Evolutionary conservation across 2,797 vertebrate genomes (phyloP), one percentile per base, ranked within the genome.

Genomic region (Neosilurus mollespiculum): DNA sequence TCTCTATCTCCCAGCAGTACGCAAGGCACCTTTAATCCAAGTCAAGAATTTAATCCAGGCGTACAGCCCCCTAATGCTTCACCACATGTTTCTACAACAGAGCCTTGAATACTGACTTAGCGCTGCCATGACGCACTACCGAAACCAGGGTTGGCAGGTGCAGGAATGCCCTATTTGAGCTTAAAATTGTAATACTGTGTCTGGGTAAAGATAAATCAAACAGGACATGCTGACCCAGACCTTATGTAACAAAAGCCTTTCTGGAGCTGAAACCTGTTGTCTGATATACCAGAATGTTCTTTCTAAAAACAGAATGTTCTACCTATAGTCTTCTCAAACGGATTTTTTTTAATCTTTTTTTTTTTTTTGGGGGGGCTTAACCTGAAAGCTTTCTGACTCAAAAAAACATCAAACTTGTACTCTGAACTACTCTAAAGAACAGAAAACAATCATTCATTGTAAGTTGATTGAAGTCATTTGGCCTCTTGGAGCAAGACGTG

Each of bases 131-230:
- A 73, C 14, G 16, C 70, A 2, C 24, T 20, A 26, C 15, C 9
- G n/a, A 43, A 61, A 76, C 1, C 16, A 26, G 54, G 72, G 54
- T 8, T 76, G 26, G 54, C 72, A 56, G 24, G 53, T 49, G 22
- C 59, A 51, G 18, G 3, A 65, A 34, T 12, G 6, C 66, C 62
- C 24, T 26, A 66, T 80, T 56, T 54, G 11, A 80, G 51, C 18
- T 53, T 67, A 62, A 34, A 24, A 8, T 5, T 56, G 34, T 58
- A 69, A 69, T n/a, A 69, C 26, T 18, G 5, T 80, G 67, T 67
- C 51, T 34, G 51, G 65, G 26, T 43, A 58, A 80, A 69, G 78
- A 69, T 56, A 10, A 22, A 26, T 24, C 65, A 61, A 81, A 71
- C n/a, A 16, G 18, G 14, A 49, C 62, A 58, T 9, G 62, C 14